These are phyloP conservation scores for Tachysurus fulvidraco DNA, from an alignment of 2,113 vertebrate genomes.

Conservation along the genomic window DNA sequence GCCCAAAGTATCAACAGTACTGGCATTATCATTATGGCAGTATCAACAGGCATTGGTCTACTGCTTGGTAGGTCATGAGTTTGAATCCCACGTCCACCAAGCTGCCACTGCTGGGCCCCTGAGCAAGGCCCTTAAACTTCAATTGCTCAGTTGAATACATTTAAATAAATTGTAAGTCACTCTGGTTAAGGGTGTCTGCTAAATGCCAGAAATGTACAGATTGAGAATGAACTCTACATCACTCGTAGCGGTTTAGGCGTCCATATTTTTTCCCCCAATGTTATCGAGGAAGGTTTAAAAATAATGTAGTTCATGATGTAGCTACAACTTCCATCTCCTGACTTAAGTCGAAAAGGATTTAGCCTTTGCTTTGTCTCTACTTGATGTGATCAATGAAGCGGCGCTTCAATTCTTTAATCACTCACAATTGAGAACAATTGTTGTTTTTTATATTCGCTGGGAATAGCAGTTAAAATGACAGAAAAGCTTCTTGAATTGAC, in stretches of 20 bases:
- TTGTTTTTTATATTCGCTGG: too few species aligned
- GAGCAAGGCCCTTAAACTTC: too few species aligned
- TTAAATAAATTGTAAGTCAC: too few species aligned
- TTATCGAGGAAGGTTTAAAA: background rate
- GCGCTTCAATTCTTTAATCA: background rate
- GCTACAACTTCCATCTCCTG: background rate
- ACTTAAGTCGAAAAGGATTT: background rate
- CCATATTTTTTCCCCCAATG: background rate
- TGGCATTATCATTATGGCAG: too few species aligned
- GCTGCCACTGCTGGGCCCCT: too few species aligned
- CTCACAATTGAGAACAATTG: too few species aligned
- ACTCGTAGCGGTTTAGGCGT: background rate
- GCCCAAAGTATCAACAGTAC: background rate
- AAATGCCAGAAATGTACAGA: too few species aligned
- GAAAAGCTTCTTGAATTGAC: background rate
- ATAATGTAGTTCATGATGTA: background rate
- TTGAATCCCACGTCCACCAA: too few species aligned
- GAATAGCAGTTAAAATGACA: too few species aligned
- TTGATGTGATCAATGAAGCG: background rate
- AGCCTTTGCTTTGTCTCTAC: background rate
- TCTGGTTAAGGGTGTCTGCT: too few species aligned
- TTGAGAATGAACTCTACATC: background rate
- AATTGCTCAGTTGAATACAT: too few species aligned
- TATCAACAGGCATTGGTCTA: background rate
- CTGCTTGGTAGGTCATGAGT: background rate